These are phyloP conservation scores for Calliscelio sp. DNA, from an alignment of 2,888 invertebrate species.

Conservation along the genomic window DNA sequence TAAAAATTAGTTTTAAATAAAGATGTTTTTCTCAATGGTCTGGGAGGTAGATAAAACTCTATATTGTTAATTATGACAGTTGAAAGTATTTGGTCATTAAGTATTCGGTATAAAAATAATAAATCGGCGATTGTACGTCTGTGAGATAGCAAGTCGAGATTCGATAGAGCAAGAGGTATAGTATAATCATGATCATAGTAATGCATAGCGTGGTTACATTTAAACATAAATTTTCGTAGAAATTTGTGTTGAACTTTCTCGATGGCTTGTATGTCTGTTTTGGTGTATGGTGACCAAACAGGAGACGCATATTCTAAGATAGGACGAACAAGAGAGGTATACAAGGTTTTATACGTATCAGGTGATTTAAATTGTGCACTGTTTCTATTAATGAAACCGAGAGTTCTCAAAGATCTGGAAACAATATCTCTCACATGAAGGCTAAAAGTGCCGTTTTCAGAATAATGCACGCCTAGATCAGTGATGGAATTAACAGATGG, in stretches of 20 bases:
- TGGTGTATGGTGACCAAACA: slow-evolving; percentile 11
- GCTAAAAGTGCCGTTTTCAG: not conserved
- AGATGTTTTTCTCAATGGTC: no score
- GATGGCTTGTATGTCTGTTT: not conserved
- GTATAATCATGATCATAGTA: no score
- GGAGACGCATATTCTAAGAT: slow-evolving; percentile 17
- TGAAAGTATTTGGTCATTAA: no score
- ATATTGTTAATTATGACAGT: no score
- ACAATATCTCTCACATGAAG: no score
- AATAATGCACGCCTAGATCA: not conserved
- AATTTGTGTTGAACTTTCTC: slow-evolving; percentile 22
- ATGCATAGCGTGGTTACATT: not conserved
- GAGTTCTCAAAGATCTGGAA: no score
- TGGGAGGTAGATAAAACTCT: no score
- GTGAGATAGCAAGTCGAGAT: no score
- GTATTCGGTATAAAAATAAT: no score
- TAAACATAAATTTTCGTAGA: slow-evolving; percentile 6
- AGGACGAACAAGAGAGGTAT: slow-evolving; percentile 4
- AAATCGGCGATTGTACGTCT: no score
- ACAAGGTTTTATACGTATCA: slow-evolving; percentile 1
- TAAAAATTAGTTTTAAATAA: no score
- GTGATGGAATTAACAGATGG: not conserved
- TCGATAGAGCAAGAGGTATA: no score
- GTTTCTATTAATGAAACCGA: not conserved
- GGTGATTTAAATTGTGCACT: not conserved